phyloP scores from a whole-genome alignment of 2,797 vertebrate genomes.

The Pitangus sulphuratus region DNA sequence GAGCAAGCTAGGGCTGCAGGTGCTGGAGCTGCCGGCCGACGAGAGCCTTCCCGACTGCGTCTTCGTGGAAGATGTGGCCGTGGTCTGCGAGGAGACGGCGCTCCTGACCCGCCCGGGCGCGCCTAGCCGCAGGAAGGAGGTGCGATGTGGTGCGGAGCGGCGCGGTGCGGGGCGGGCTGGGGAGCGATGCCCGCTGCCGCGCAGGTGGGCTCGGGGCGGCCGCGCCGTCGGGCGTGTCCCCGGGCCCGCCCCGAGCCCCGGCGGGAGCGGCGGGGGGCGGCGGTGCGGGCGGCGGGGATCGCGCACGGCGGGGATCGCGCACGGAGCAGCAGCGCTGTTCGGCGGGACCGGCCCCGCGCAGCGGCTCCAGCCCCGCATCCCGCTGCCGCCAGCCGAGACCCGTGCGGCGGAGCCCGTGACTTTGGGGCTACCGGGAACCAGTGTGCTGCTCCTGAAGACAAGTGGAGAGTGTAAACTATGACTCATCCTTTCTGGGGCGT shows the following conservation, averaged over 20 bases:
- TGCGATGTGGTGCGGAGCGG: conserved; percentile 42
- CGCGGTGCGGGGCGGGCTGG: neutral
- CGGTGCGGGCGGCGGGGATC: neutral
- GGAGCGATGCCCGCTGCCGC: conserved; percentile 63
- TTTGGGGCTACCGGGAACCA: accelerated
- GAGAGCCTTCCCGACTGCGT: conserved; percentile 91
- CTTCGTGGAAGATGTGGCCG: conserved; percentile 94
- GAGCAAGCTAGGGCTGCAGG: conserved; percentile 88
- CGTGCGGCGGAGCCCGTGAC: neutral
- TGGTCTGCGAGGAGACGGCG: conserved; percentile 93
- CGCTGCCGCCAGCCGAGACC: neutral
- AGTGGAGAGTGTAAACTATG: neutral
- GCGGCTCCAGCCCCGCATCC: neutral
- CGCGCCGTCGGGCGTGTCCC: neutral
- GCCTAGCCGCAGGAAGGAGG: conserved; percentile 89
- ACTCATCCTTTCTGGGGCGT: neutral
- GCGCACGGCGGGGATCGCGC: neutral
- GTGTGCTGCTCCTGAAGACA: neutral
- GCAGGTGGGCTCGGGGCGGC: conserved; percentile 60
- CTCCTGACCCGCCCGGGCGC: conserved; percentile 91
- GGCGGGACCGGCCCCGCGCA: neutral
- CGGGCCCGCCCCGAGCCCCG: neutral
- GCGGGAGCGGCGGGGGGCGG: neutral
- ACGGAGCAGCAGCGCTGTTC: neutral
- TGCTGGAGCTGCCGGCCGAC: conserved; percentile 89